These are phyloP conservation scores for Ianthella basta DNA, from an alignment of 37 sponge, comb jelly and placozoan genomes.

Conservation along the genomic window DNA sequence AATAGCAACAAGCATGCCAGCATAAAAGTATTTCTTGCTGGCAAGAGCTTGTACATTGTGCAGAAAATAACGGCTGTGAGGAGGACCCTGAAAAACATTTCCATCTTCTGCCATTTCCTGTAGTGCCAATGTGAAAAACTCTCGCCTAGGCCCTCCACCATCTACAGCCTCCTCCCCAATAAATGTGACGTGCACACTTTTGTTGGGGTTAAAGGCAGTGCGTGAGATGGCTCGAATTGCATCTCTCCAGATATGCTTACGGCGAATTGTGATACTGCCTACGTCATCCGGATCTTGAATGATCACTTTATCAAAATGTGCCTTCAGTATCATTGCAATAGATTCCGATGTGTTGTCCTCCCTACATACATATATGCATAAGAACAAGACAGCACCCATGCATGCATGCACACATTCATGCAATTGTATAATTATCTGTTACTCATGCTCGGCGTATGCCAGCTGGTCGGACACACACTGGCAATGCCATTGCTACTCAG, in stretches of 20 bases:
- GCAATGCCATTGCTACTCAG: too few species aligned
- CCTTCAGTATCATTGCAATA: too few species aligned
- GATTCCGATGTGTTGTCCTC: too few species aligned
- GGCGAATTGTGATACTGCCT: conserved; percentile 12
- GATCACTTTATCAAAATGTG: too few species aligned
- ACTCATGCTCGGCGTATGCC: too few species aligned
- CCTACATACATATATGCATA: too few species aligned
- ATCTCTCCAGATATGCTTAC: conserved; percentile 39
- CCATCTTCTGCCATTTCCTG: background rate
- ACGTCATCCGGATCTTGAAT: background rate
- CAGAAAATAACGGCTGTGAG: background rate
- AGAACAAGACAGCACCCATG: too few species aligned
- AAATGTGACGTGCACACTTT: conserved; percentile 26
- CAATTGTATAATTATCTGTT: too few species aligned
- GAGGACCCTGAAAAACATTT: background rate
- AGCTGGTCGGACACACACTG: too few species aligned
- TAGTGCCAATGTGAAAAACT: background rate
- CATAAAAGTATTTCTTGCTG: conserved; percentile 9
- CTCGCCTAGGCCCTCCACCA: conserved; percentile 6
- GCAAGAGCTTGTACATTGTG: conserved; percentile 30
- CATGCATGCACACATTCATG: too few species aligned
- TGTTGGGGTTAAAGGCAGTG: background rate
- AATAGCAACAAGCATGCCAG: conserved; percentile 1
- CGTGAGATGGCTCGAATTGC: conserved; percentile 17
- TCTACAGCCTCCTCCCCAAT: conserved; percentile 37